phyloP scores from a whole-genome alignment of 2,797 vertebrate species.

The Malurus leucopterus region DNA sequence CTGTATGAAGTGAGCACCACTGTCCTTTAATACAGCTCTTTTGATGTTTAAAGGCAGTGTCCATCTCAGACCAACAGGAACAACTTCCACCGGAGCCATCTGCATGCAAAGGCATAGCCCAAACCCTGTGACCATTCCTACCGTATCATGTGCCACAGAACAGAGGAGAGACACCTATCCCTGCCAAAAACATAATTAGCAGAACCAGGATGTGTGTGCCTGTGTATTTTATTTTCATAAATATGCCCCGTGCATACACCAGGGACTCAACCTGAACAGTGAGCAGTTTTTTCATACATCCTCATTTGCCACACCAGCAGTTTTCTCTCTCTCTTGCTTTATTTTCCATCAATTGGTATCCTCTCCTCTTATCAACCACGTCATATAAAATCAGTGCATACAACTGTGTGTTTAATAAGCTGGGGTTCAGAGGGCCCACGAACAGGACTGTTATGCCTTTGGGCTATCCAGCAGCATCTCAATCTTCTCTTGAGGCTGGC shows the following conservation, averaged over 20 bases:
- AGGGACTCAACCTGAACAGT: background rate
- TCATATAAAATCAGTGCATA: background rate
- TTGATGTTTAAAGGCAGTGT: background rate
- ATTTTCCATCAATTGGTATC: background rate
- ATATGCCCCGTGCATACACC: background rate
- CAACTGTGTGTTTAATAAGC: background rate
- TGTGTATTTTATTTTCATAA: background rate
- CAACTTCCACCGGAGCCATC: background rate
- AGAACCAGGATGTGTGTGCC: background rate
- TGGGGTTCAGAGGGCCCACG: background rate
- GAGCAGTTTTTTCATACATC: background rate
- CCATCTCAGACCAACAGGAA: background rate
- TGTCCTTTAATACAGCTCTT: background rate
- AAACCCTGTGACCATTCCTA: background rate
- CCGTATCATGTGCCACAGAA: rapidly evolving
- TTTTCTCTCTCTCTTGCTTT: background rate
- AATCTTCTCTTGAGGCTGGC: background rate
- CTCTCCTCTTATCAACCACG: background rate
- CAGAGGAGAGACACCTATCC: background rate
- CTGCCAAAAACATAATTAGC: background rate
- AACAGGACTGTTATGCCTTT: background rate
- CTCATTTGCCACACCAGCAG: background rate
- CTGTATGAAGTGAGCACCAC: background rate
- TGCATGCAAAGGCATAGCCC: background rate
- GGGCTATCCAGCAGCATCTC: background rate